Evolutionary conservation across 1,140 invertebrate species (phyloP).

Genomic region (Oncopeltus fasciatus): DNA sequence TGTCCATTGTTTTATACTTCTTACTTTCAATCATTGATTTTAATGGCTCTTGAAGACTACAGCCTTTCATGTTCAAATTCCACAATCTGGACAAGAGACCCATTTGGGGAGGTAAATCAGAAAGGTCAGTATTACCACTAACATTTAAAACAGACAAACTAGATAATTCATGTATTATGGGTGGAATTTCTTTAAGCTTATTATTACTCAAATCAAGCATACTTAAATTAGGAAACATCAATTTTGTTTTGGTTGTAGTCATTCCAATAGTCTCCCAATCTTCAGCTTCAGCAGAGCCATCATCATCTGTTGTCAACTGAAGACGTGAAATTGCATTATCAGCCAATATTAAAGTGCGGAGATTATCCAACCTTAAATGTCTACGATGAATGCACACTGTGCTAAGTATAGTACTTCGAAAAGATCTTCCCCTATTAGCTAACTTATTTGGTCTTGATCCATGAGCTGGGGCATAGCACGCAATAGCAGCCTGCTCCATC

Average conservation of each 20-base stretch:
- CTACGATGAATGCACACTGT: constrained; percentile 68
- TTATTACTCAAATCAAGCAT: constrained; percentile 92
- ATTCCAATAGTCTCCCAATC: constrained; percentile 38
- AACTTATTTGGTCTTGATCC: constrained; percentile 13
- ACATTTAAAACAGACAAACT: constrained; percentile 90
- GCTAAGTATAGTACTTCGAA: constrained; percentile 56
- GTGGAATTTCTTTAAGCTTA: constrained; percentile 60
- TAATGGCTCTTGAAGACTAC: constrained; percentile 74
- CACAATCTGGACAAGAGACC: constrained; percentile 83
- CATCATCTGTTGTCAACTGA: constrained; percentile 63
- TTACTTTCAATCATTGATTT: constrained; percentile 84
- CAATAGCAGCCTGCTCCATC: constrained; percentile 42
- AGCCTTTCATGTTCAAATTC: constrained; percentile 88
- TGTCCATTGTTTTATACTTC: constrained; percentile 90
- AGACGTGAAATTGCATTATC: constrained; percentile 70
- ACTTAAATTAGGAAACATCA: constrained; percentile 86
- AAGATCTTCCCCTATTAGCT: constrained; percentile 32
- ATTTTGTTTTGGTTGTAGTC: constrained; percentile 38
- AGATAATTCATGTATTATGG: constrained; percentile 67
- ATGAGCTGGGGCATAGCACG: constrained; percentile 40
- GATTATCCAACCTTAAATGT: constrained; percentile 63
- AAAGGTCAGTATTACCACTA: constrained; percentile 73
- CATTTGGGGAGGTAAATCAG: constrained; percentile 83
- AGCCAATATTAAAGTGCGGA: constrained; percentile 67
- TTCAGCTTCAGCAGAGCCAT: constrained; percentile 30